These are phyloP conservation scores for Cathartes aura DNA, from an alignment of 2,113 vertebrate species.

Conservation along the genomic window DNA sequence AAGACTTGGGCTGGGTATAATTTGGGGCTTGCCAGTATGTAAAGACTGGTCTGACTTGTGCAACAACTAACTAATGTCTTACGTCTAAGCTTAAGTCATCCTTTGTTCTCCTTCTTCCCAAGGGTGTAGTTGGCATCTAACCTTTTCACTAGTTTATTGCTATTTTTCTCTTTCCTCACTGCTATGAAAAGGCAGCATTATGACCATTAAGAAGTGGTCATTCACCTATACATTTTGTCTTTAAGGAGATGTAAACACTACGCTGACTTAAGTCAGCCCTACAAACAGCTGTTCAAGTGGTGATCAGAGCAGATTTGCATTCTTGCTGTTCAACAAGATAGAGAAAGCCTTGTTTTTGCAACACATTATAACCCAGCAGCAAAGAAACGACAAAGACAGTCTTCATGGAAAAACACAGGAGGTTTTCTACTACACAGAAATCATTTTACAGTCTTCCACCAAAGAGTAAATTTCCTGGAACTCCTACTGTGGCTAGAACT, in stretches of 20 bases:
- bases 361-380: neutral
- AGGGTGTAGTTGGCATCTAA: neutral
- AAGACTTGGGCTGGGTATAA: neutral
- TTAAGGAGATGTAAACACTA: neutral
- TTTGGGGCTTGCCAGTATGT: neutral
- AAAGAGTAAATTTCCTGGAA: neutral
- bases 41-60: constrained; percentile 46
- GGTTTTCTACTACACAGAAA: neutral
- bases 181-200: neutral
- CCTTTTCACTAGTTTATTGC: neutral
- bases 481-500: neutral
- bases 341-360: neutral
- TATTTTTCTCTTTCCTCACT: neutral
- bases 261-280: neutral
- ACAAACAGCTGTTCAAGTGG: neutral
- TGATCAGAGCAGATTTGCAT: neutral
- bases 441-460: neutral
- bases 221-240: neutral
- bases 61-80: neutral
- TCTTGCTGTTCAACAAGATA: accelerated
- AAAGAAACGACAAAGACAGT: neutral
- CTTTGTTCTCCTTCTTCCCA: neutral
- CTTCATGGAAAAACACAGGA: neutral
- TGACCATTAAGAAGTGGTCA: neutral
- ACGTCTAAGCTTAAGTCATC: neutral